A percentile compares a stretch with the other conserved stretches of the same genome.
Evolutionary conservation across 2,113 vertebrate genomes (phyloP).

Genomic region (Kryptolebias marmoratus): DNA sequence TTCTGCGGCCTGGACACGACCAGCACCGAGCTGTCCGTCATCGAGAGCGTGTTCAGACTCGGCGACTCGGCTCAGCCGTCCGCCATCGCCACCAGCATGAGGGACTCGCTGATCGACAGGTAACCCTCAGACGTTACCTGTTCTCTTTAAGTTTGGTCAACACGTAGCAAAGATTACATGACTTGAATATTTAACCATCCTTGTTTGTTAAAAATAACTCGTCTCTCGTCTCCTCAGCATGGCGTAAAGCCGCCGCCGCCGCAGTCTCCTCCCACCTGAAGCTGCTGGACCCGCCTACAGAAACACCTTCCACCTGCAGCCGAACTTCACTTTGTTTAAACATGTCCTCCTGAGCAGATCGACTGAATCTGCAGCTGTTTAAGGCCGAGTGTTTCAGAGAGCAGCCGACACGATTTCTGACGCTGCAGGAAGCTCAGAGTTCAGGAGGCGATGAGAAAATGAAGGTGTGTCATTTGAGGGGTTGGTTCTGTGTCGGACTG

Average conservation of each 20-base stretch:
- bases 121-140: slow-evolving; percentile 40
- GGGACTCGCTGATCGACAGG: slow-evolving; percentile 98
- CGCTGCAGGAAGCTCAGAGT: no score
- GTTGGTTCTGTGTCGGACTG: neutral
- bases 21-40: slow-evolving; percentile 95
- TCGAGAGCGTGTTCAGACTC: slow-evolving; percentile 94
- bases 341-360: neutral
- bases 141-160: no score
- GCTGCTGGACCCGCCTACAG: slow-evolving; percentile 10
- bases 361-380: no score
- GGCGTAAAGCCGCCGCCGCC: slow-evolving; percentile 27
- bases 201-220: no score
- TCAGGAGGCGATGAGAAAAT: no score
- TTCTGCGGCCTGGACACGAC: slow-evolving; percentile 98
- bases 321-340: neutral
- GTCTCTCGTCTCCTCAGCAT: slow-evolving; percentile 42
- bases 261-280: neutral
- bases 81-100: slow-evolving; percentile 94
- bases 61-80: slow-evolving; percentile 89
- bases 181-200: no score
- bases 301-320: neutral
- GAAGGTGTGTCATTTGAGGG: no score
- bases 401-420: no score
- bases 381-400: no score
- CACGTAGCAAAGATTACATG: no score